Conservation (phyloP, 2,888 invertebrate genomes). For the Girardia tigrina region DNA sequence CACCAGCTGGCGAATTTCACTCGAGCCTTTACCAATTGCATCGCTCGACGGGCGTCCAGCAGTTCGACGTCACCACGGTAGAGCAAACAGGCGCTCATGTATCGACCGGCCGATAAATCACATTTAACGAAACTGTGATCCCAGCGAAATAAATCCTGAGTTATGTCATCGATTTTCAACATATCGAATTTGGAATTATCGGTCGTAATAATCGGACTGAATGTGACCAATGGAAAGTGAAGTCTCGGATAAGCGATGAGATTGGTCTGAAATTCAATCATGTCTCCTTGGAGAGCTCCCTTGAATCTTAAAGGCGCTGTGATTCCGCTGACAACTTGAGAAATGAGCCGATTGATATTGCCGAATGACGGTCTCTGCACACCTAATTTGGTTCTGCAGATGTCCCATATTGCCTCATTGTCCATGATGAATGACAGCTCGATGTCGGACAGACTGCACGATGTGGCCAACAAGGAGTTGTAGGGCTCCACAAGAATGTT, state of each 20-base stretch:
- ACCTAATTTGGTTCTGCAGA: slow-evolving; percentile 30
- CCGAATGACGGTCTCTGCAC: background rate
- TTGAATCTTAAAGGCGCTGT: slow-evolving; percentile 32
- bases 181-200: slow-evolving; percentile 68
- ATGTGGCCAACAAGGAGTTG: slow-evolving; percentile 35
- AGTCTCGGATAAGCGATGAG: slow-evolving; percentile 68
- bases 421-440: slow-evolving; percentile 37
- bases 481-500: slow-evolving; percentile 37
- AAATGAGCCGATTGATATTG: slow-evolving; percentile 33
- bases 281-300: slow-evolving; percentile 33
- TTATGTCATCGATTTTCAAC: background rate
- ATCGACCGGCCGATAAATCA: slow-evolving; percentile 25
- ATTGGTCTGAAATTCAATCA: slow-evolving; percentile 36
- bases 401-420: slow-evolving; percentile 37
- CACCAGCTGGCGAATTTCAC: slow-evolving; percentile 34
- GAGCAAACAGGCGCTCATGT: slow-evolving; percentile 35
- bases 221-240: slow-evolving; percentile 68
- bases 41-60: slow-evolving; percentile 39
- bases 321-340: slow-evolving; percentile 34
- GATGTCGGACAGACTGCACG: slow-evolving; percentile 35
- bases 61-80: slow-evolving; percentile 38
- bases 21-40: background rate
- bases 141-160: slow-evolving; percentile 4
- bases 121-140: slow-evolving; percentile 19
- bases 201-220: slow-evolving; percentile 75